phyloP scores from a whole-genome alignment of 2,113 vertebrate species.

The mouse (Mus musculus) region DNA sequence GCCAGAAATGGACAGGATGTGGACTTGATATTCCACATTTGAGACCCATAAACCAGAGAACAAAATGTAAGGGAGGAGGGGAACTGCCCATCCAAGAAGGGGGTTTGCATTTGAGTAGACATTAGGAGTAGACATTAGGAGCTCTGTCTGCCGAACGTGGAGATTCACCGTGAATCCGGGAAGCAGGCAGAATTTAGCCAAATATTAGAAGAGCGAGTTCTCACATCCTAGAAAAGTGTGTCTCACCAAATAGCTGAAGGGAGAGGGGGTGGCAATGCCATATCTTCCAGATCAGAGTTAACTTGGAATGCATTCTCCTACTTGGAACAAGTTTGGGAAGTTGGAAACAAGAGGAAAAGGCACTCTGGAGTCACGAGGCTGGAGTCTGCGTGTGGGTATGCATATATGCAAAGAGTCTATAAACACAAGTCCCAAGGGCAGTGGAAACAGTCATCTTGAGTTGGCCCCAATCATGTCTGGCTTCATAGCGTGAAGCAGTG shows the following conservation, averaged over 20 bases:
- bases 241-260: neutral
- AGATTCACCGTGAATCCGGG: neutral
- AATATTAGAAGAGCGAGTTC: neutral
- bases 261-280: neutral
- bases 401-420: neutral
- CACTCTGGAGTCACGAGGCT: too few relatives aligned
- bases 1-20: neutral
- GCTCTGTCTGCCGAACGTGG: neutral
- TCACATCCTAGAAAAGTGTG: neutral
- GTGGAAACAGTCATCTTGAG: neutral
- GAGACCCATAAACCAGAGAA: conserved; percentile 17
- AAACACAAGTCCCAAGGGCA: neutral
- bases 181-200: neutral
- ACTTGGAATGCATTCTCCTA: neutral
- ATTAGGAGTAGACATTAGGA: neutral
- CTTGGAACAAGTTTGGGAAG: neutral
- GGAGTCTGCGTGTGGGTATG: neutral
- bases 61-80: neutral
- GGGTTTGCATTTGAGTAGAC: neutral
- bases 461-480: accelerated
- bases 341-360: neutral
- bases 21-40: neutral
- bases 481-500: too few relatives aligned
- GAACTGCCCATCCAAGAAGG: accelerated
- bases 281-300: neutral